These are phyloP conservation scores for Micoletzkya japonica DNA, from an alignment of 2,888 invertebrate species.

Conservation along the genomic window DNA sequence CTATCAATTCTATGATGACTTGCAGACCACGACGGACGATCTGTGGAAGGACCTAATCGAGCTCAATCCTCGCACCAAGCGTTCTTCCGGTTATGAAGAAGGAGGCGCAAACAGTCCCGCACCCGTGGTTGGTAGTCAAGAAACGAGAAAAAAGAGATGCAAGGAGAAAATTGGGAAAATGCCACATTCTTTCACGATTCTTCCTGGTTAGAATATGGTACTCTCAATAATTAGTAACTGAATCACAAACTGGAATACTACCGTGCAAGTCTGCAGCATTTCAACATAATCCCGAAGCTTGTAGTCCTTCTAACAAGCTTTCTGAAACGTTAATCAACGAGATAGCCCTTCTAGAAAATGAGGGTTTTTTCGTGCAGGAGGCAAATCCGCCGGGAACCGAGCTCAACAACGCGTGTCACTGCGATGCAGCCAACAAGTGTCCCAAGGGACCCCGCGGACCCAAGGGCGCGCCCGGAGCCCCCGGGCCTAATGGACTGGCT, in stretches of 20 bases:
- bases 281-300: no score
- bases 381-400: constrained; percentile 13
- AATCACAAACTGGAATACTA: no score
- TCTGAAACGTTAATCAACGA: no score
- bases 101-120: constrained; percentile 6
- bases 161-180: no score
- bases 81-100: neutral
- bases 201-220: no score
- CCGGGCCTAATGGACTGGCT: constrained; percentile 21
- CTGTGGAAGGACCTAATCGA: constrained; percentile 60
- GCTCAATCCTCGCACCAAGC: constrained; percentile 30
- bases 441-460: constrained; percentile 26
- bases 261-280: no score
- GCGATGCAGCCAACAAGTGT: constrained; percentile 20
- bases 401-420: constrained; percentile 8
- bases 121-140: neutral
- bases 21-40: constrained; percentile 55
- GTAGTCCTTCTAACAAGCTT: no score
- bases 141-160: no score
- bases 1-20: no score
- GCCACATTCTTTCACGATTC: no score
- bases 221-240: no score
- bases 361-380: neutral
- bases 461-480: constrained; percentile 15
- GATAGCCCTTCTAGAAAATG: no score